Base-by-base conservation (phyloP, 2,113 vertebrate genomes). In the Mastomys natalensis region DNA sequence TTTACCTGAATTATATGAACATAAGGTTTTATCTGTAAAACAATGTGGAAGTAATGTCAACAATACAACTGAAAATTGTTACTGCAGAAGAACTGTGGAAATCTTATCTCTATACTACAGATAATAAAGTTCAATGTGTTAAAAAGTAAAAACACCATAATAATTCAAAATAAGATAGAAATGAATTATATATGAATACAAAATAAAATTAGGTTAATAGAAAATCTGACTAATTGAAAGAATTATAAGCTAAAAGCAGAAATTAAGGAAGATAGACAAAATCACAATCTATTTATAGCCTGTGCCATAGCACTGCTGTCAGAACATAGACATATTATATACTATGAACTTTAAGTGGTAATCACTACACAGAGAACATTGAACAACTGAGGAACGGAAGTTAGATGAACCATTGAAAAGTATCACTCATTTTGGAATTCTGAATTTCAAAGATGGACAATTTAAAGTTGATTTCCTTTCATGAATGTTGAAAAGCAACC, bases 1-100 rank as follows among this genome's bases (percentile, higher is more conserved):
- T 98, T 99, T 99, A 99, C 99, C 99, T 99, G 99, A 99, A 99
- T 99, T 99, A 99, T 99, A 99, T 97, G 99, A 99, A 99, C 98
- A 99, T 94, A 99, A 99, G 98, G 98, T 99, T 99, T 99, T 99
- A 99, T 99, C 99, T 99, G 99, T 98, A 98, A 99, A 99, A 98
- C 97, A 99, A 99, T 98, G 98, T 98, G 97, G 98, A 98, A 98
- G 98, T 97, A 97, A 98, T 93, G 95, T 98, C 98, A 99, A 97
- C 97, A 94, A 97, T 97, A 97, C 93, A 97, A 97, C 58, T 96
- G 96, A 97, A 98, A 97, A 97, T 89, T 66, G 95, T 91, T 81
- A 98, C 80, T 98, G 97, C 95, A 98, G 98, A 94, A 97, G 96
- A 96, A 96, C 93, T 97, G 90, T 87, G 94, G 21, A 97, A 97